A percentile compares a stretch with the other conserved stretches of the same genome.
phyloP scores from a whole-genome alignment of 2,797 vertebrate species.

The Coregonus suidteri region DNA sequence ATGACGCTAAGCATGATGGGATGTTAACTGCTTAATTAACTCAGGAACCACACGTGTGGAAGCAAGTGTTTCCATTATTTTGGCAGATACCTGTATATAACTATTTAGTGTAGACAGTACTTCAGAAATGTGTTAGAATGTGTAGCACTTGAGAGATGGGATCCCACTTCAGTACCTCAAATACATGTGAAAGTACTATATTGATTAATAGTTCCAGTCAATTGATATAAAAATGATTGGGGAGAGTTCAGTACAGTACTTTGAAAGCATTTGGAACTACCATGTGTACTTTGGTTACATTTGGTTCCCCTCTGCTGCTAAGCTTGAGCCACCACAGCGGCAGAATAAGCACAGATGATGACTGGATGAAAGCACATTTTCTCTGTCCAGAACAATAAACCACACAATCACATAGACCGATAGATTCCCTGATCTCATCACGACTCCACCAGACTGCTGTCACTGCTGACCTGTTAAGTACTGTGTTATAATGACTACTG shows the following conservation, averaged over 20 bases:
- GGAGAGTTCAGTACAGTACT: constrained; percentile 10
- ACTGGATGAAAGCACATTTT: neutral
- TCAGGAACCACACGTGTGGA: no score
- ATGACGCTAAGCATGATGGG: no score
- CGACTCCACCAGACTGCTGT: neutral
- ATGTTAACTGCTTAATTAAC: no score
- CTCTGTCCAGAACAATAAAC: neutral
- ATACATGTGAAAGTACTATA: constrained; percentile 5
- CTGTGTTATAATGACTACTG: neutral
- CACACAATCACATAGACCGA: neutral
- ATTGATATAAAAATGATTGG: neutral
- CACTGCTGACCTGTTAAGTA: neutral
- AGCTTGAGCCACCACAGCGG: constrained; percentile 33
- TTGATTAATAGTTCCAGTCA: neutral
- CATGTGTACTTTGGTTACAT: constrained; percentile 11
- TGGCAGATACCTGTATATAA: no score
- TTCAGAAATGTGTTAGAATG: constrained; percentile 9
- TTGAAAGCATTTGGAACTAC: constrained; percentile 20
- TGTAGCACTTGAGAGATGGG: constrained; percentile 8
- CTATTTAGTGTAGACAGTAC: constrained; percentile 10
- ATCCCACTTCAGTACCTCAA: constrained; percentile 35
- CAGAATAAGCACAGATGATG: constrained; percentile 1
- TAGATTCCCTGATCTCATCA: neutral
- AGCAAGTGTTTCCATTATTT: no score
- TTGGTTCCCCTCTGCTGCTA: constrained; percentile 53